These are phyloP conservation scores for Diadumene lineata DNA, from an alignment of 92 coral and sea anemone species.

Conservation along the genomic window DNA sequence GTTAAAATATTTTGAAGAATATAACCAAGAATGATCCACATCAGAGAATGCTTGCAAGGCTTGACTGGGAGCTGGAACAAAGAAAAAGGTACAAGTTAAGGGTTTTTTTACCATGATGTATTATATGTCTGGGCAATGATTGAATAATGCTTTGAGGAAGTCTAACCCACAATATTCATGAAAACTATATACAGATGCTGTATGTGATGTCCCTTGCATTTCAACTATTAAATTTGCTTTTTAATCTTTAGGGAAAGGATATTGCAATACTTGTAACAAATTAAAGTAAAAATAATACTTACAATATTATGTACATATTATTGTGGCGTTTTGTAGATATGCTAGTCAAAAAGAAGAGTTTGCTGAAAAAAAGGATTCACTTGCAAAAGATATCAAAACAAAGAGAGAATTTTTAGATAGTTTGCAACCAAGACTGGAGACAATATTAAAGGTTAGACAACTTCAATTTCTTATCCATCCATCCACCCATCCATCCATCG, in stretches of 20 bases:
- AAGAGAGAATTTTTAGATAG: conserved; percentile 87
- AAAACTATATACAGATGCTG: too few species aligned
- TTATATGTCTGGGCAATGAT: not conserved
- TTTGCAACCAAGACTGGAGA: conserved; percentile 83
- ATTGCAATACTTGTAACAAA: too few species aligned
- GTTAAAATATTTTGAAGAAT: conserved; percentile 42
- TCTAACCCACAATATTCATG: too few species aligned
- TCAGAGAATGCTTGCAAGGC: conserved; percentile 89
- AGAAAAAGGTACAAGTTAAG: conserved; percentile 64
- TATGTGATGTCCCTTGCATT: too few species aligned
- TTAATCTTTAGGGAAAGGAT: too few species aligned
- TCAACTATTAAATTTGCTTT: too few species aligned
- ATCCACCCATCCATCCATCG: too few species aligned
- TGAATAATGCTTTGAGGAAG: not conserved
- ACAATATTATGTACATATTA: too few species aligned
- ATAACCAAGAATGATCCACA: conserved; percentile 71
- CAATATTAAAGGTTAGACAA: conserved; percentile 72
- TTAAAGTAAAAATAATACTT: too few species aligned
- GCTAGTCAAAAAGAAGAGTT: conserved; percentile 86
- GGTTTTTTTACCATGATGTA: not conserved
- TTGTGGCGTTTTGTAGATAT: conserved; percentile 46
- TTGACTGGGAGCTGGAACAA: conserved; percentile 95
- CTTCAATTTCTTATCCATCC: not conserved
- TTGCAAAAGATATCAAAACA: conserved; percentile 76
- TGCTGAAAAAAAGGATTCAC: conserved; percentile 51